Evolutionary conservation across 2,797 vertebrate species (phyloP), one percentile per base, ranked within the genome.

Genomic region (Acanthurus lineatus): DNA sequence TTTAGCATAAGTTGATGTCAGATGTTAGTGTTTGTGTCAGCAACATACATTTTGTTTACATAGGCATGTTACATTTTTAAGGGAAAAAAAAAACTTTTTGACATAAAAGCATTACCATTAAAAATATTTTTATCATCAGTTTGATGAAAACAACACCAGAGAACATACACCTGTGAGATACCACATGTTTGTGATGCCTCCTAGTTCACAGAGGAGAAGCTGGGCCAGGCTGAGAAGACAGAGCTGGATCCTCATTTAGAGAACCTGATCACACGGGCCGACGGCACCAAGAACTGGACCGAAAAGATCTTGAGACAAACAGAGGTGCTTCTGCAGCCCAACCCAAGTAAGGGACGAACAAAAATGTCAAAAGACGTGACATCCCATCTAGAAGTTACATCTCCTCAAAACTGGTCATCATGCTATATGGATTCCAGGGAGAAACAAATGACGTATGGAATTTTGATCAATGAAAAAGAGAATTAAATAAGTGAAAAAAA

Each of bases 231-330:
- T 0, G 98, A 99, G 94, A 98, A 97, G 92, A 99, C 98, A 0
- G 98, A 99, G 83, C 93, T 99, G 2, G 98, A 99, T 1, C 95
- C 97, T 6, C 96, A 98, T 89, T 94, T 99, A 59, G 98, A 99
- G 88, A 98, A 97, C 86, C 96, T 99, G 17, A 92, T 99, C 65
- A 86, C 94, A 64, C 96, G 97, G 22, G 98, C 96, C 0, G 98
- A 99, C 90, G 94, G 94, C 90, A 99, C 98, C 67, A 99, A 97
- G 93, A 98, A 97, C 93, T 99, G 98, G 98, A 99, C 98, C 0
- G 98, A 99, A 86, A 98, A 98, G 92, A 99, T 99, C 84, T 90
- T 98, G 52, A 94, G 96, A 74, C 98, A 99, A 92, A 99, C 97
- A 0, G 98, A 99, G 74, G 95, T 97, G 79, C 92, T 99, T 28